These are phyloP conservation scores for Lepidiolamprologus cunningtoni DNA, from an alignment of 2,113 vertebrate genomes.

Conservation along the genomic window DNA sequence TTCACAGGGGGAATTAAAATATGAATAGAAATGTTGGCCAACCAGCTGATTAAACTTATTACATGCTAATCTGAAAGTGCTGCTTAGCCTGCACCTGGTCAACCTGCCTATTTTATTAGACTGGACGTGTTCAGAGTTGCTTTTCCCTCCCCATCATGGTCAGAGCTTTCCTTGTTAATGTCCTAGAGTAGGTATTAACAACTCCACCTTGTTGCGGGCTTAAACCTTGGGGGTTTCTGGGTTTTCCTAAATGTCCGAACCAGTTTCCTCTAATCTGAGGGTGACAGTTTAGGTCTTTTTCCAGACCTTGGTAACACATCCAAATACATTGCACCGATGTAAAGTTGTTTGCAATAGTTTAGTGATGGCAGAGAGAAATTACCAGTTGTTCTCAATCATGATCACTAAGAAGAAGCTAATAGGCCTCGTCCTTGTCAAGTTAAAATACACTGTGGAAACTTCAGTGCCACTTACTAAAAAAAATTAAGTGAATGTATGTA, in stretches of 20 bases:
- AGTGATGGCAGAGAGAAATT: neutral
- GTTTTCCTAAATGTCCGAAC: neutral
- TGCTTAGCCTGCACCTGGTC: neutral
- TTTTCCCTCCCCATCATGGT: neutral
- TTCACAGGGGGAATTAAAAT: neutral
- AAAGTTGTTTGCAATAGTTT: neutral
- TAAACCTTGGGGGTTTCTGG: neutral
- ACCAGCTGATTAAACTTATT: neutral
- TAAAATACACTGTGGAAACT: neutral
- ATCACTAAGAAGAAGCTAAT: neutral
- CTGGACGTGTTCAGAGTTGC: neutral
- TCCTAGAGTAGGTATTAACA: neutral
- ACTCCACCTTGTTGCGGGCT: neutral
- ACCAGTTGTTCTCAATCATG: neutral
- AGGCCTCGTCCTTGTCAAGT: neutral
- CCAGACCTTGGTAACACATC: neutral
- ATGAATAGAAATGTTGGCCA: neutral
- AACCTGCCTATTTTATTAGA: neutral
- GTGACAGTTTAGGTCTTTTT: neutral
- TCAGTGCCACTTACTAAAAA: neutral
- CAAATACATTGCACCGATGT: neutral
- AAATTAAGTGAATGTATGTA: neutral
- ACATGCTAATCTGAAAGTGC: neutral
- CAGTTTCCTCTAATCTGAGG: neutral
- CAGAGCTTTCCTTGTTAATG: neutral